These are phyloP conservation scores for Luperina nickerlii DNA, from an alignment of 2,888 invertebrate genomes.

Conservation along the genomic window DNA sequence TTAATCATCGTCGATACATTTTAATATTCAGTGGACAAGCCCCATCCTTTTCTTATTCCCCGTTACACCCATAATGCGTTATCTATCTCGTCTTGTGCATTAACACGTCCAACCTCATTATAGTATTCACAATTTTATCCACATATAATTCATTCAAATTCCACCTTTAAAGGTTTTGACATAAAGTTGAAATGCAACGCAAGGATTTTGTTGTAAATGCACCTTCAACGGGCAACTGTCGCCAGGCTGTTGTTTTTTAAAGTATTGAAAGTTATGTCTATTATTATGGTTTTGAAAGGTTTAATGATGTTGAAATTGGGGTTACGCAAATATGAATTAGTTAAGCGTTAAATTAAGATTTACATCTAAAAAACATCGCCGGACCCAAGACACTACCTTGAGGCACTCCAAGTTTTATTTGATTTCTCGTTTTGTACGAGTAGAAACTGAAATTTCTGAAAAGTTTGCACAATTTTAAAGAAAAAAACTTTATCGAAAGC, in stretches of 20 bases:
- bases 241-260: conserved; percentile 57
- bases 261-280: conserved; percentile 40
- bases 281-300: conserved; percentile 10
- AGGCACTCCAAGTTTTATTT: not conserved
- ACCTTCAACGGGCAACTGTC: conserved; percentile 59
- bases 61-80: conserved; percentile 78
- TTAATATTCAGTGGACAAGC: conserved; percentile 23
- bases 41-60: conserved; percentile 71
- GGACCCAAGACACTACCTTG: not conserved
- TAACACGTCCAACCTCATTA: conserved; percentile 87
- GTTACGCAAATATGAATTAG: conserved; percentile 7
- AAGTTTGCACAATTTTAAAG: not conserved
- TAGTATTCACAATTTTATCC: conserved; percentile 70
- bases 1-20: conserved; percentile 57
- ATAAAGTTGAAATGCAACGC: conserved; percentile 33
- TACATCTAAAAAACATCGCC: not conserved
- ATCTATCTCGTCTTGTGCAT: conserved; percentile 84
- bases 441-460: too few species aligned
- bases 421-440: not conserved
- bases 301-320: not conserved
- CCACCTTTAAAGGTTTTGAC: not conserved
- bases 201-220: conserved; percentile 21
- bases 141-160: conserved; percentile 36
- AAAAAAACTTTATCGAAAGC: not conserved
- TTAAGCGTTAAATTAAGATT: not conserved